Percentiles rank a stretch among this genome's conserved stretches.
Conservation (phyloP, 1,140 invertebrate species). For the Oncopeltus fasciatus region DNA sequence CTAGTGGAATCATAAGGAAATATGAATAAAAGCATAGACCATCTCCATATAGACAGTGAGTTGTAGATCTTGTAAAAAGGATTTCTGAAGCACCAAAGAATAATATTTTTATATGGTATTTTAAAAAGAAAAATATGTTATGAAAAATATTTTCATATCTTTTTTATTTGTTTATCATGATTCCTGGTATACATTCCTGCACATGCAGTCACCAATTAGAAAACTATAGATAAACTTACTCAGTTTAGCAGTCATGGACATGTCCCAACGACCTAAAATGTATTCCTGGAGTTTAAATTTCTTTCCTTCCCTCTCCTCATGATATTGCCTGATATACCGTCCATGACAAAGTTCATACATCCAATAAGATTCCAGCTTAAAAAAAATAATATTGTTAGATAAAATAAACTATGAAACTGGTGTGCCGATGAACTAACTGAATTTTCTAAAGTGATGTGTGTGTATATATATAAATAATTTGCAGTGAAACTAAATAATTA, state of each 20-base stretch:
- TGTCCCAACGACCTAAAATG: constrained; percentile 59
- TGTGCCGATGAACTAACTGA: not conserved
- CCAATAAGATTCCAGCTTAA: constrained; percentile 84
- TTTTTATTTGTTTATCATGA: too few relatives aligned
- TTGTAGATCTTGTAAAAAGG: too few relatives aligned
- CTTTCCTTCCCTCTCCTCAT: constrained; percentile 83
- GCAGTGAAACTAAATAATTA: not conserved
- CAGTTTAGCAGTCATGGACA: constrained; percentile 33
- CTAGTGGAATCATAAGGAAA: too few relatives aligned
- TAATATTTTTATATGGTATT: too few relatives aligned
- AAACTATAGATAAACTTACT: constrained; percentile 26
- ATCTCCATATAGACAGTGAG: too few relatives aligned
- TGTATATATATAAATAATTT: not conserved
- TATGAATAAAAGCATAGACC: too few relatives aligned
- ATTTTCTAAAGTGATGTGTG: not conserved
- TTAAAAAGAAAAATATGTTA: too few relatives aligned
- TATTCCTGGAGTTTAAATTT: constrained; percentile 68
- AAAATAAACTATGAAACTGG: not conserved
- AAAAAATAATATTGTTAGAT: constrained; percentile 12
- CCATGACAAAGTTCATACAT: constrained; percentile 95
- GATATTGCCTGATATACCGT: constrained; percentile 76
- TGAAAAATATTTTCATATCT: too few relatives aligned
- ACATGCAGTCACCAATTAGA: too few relatives aligned
- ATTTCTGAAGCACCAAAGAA: too few relatives aligned
- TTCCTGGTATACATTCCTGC: too few relatives aligned